A percentile compares a stretch with the other conserved stretches of the same genome.
Evolutionary conservation across 2,113 vertebrate genomes (phyloP).

Genomic region (Amblyornis subalaris): DNA sequence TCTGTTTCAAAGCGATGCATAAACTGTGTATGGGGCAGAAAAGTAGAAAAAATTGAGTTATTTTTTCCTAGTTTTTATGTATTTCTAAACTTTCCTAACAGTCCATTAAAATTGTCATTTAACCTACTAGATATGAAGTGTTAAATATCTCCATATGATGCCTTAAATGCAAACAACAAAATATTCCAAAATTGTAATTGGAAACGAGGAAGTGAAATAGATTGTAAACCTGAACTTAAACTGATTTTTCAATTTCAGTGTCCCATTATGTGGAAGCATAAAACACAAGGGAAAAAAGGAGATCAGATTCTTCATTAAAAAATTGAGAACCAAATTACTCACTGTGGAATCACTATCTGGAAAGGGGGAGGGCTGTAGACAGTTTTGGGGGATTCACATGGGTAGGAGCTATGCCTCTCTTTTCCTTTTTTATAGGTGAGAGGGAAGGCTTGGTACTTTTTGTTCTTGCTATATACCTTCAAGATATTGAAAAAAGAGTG

Average conservation of each 20-base stretch:
- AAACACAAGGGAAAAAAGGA: background rate
- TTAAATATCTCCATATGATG: constrained; percentile 14
- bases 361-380: background rate
- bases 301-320: constrained; percentile 35
- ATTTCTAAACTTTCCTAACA: background rate
- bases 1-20: background rate
- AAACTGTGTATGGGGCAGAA: background rate
- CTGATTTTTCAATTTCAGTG: constrained; percentile 15
- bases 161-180: constrained; percentile 11
- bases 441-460: background rate
- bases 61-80: background rate
- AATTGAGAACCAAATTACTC: background rate
- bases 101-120: background rate
- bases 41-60: background rate
- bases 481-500: background rate
- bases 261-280: constrained; percentile 13
- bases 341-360: background rate
- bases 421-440: background rate
- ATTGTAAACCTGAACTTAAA: constrained; percentile 38
- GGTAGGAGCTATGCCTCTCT: background rate
- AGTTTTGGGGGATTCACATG: background rate
- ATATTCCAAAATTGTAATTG: constrained; percentile 22
- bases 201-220: constrained; percentile 32
- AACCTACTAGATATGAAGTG: background rate
- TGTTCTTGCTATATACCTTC: background rate